Evolutionary conservation across 1,140 invertebrate species (phyloP), one percentile per base, ranked within the genome.

Genomic region (Sarcophaga bullata): DNA sequence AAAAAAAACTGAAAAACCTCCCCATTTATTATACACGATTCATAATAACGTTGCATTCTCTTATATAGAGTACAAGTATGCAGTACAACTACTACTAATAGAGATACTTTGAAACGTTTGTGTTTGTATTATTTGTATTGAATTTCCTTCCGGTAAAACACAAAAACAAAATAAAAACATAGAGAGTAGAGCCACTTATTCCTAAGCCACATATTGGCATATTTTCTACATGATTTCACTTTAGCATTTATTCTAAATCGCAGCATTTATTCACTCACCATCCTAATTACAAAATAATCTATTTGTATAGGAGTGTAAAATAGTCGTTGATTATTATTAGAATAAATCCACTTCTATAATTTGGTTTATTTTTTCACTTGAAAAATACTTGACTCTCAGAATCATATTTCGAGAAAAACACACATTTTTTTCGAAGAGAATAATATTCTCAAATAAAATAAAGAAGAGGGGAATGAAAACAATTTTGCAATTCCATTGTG

Each of bases 221-320:
- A 25, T 68, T 68, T 68, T 68, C 62, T 68, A 68, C 62, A 68
- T 68, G 62, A 68, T 68, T 68, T 68, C 62, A 68, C 62, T 19
- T 15, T 19, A 68, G 1, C 25, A 37, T 37, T 37, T 37, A 37
- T 37, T 37, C 25, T 37, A 37, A 37, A 4, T 37, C 25, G 4
- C 4, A 37, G n/a, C 25, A 37, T 37, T 2, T 37, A 2, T 37
- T 4, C 4, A 37, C 4, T 37, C 25, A 37, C 25, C 25, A 37
- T 37, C 25, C 1, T 37, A 37, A 37, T 37, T 37, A 4, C 25
- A 37, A 37, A 37, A 37, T 37, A 37, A 37, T 37, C 4, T 37
- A 37, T 37, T 37, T 37, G 25, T 37, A 37, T 37, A n/a, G n/a
- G n/a, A n/a, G n/a, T n/a, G n/a, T 37, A 37, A 37, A 37, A 37